phyloP scores from a whole-genome alignment of 2,888 invertebrate genomes.

The Capitulum mitella region DNA sequence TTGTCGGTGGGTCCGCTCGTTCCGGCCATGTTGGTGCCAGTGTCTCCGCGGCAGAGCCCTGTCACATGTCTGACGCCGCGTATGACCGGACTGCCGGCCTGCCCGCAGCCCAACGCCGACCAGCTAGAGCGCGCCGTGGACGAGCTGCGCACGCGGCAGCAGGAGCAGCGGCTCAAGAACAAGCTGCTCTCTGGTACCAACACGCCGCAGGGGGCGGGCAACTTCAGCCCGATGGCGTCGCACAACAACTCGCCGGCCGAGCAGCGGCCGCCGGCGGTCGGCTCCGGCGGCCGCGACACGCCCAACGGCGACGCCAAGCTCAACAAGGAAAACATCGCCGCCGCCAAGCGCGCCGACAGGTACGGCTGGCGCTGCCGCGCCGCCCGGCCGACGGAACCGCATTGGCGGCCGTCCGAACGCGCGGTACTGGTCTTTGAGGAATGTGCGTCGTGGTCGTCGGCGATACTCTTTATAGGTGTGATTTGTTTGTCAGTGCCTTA shows the following conservation, averaged over 20 bases:
- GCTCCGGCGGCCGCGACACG: not conserved
- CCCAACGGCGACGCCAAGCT: not conserved
- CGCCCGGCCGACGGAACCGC: not conserved
- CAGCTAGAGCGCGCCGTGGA: constrained; percentile 65
- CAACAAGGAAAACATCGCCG: constrained; percentile 17
- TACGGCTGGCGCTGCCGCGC: not conserved
- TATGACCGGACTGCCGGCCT: too few species aligned
- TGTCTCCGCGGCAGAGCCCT: too few species aligned
- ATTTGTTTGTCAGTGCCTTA: too few species aligned
- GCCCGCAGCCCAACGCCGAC: constrained; percentile 57
- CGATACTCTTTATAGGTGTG: too few species aligned
- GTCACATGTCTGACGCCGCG: too few species aligned
- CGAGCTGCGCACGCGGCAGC: constrained; percentile 52
- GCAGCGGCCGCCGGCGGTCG: not conserved
- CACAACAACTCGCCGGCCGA: constrained; percentile 9
- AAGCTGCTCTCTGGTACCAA: constrained; percentile 26
- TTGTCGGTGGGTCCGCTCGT: too few species aligned
- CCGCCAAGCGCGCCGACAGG: not conserved
- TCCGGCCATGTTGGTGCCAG: too few species aligned
- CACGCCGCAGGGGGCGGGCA: constrained; percentile 8
- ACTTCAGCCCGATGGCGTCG: constrained; percentile 2
- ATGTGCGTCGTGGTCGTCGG: too few species aligned
- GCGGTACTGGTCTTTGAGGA: too few species aligned
- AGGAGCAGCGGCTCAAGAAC: constrained; percentile 35
- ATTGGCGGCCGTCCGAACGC: too few species aligned